Evolutionary conservation across 2,888 invertebrate genomes (phyloP).

Genomic region (Eupsilia transversa): DNA sequence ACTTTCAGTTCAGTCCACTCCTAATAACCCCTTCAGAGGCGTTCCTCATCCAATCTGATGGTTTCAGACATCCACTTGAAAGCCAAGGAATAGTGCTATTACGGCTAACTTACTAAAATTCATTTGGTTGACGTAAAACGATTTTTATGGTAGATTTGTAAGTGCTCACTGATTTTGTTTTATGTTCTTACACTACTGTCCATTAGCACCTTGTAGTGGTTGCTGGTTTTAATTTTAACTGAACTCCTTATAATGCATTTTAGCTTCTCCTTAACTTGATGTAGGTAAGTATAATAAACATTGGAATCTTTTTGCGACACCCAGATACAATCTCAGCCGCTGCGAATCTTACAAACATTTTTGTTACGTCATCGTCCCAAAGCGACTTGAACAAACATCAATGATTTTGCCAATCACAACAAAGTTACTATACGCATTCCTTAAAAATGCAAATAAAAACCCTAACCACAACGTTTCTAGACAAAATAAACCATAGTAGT

Average conservation of each 20-base stretch:
- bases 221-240: slow-evolving; percentile 1
- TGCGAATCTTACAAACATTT: slow-evolving; percentile 45
- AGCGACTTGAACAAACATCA: slow-evolving; percentile 53
- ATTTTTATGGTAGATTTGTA: slow-evolving; percentile 45
- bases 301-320: slow-evolving; percentile 39
- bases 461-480: slow-evolving; percentile 2
- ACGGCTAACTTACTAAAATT: slow-evolving; percentile 59
- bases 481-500: slow-evolving; percentile 10
- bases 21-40: slow-evolving; percentile 76
- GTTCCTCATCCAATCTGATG: slow-evolving; percentile 67
- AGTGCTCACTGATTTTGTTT: slow-evolving; percentile 37
- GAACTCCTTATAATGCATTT: neutral
- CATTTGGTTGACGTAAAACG: slow-evolving; percentile 54
- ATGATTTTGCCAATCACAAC: slow-evolving; percentile 73
- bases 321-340: slow-evolving; percentile 48
- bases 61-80: slow-evolving; percentile 56
- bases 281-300: slow-evolving; percentile 8
- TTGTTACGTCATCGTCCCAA: slow-evolving; percentile 63
- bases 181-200: slow-evolving; percentile 17
- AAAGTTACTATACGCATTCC: slow-evolving; percentile 61
- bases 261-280: neutral
- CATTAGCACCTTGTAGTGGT: neutral
- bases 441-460: slow-evolving; percentile 64
- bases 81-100: slow-evolving; percentile 54
- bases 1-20: slow-evolving; percentile 69